Evolutionary conservation across 2,113 vertebrate species (phyloP).

Genomic region (Pelecanoides urinatrix): DNA sequence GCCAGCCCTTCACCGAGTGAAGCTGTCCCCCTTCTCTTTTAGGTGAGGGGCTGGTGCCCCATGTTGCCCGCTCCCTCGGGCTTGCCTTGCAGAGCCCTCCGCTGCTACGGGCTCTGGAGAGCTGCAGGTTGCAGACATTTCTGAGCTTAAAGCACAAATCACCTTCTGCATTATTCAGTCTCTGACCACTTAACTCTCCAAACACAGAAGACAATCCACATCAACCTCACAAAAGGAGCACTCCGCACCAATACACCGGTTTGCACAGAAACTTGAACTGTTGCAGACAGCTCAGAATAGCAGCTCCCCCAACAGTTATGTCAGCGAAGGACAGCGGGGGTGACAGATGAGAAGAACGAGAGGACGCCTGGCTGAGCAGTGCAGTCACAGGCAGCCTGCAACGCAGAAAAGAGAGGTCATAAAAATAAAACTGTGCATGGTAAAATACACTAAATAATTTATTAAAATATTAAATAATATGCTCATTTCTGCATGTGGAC

Average conservation of each 20-base stretch:
- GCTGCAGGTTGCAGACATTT: rapidly evolving
- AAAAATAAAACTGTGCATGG: background rate
- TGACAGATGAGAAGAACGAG: background rate
- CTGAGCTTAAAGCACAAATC: background rate
- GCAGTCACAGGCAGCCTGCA: background rate
- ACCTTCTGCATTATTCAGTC: background rate
- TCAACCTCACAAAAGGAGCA: background rate
- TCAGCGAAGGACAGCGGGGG: rapidly evolving
- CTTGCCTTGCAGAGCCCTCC: background rate
- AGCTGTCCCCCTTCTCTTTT: background rate
- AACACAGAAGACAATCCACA: background rate
- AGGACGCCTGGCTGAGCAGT: background rate
- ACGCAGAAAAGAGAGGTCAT: background rate
- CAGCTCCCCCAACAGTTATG: background rate
- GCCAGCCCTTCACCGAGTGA: rapidly evolving
- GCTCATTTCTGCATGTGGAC: background rate
- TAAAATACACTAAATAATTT: background rate
- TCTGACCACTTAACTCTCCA: background rate
- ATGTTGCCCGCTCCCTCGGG: rapidly evolving
- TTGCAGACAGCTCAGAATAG: background rate
- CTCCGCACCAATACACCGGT: background rate
- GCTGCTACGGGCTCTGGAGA: background rate
- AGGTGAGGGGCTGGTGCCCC: background rate
- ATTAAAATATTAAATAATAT: background rate
- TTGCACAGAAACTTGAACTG: background rate